These are phyloP conservation scores for Apodemia hepburni DNA, from an alignment of 2,888 invertebrate genomes.

Conservation along the genomic window DNA sequence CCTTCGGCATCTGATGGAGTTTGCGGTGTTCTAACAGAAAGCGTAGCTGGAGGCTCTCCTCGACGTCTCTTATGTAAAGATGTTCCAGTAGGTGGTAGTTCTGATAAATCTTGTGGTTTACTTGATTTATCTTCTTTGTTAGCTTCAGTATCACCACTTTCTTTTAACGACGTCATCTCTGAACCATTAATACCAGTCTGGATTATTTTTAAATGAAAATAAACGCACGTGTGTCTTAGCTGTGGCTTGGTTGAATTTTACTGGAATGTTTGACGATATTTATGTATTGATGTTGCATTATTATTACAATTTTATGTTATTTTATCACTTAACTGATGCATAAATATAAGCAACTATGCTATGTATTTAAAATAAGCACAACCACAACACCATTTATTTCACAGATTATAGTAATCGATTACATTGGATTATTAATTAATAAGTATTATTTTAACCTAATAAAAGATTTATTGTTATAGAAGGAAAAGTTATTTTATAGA, in stretches of 20 bases:
- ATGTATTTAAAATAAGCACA: neutral
- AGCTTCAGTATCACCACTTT: slow-evolving; percentile 45
- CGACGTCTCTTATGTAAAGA: slow-evolving; percentile 60
- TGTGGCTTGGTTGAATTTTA: slow-evolving; percentile 36
- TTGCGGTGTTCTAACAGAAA: slow-evolving; percentile 60
- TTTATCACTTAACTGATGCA: slow-evolving; percentile 1
- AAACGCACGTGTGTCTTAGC: slow-evolving; percentile 57
- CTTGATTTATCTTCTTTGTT: slow-evolving; percentile 36
- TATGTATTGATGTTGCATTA: slow-evolving; percentile 22
- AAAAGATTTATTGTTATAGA: neutral
- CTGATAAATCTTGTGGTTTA: slow-evolving; percentile 36
- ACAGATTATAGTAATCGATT: slow-evolving; percentile 15
- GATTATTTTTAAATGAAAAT: slow-evolving; percentile 71
- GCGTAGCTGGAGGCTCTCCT: slow-evolving; percentile 35
- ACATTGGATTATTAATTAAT: neutral
- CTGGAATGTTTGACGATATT: slow-evolving; percentile 24
- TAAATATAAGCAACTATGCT: neutral
- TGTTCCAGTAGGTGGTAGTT: slow-evolving; percentile 59
- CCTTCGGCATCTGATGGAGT: slow-evolving; percentile 66
- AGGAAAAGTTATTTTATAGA: slow-evolving; percentile 7
- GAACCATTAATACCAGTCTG: slow-evolving; percentile 42
- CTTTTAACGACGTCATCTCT: slow-evolving; percentile 61
- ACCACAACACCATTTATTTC: slow-evolving; percentile 16
- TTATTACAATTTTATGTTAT: neutral
- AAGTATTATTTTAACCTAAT: slow-evolving; percentile 5